phyloP scores from a whole-genome alignment of 2,113 vertebrate species.

The Isurus oxyrinchus region DNA sequence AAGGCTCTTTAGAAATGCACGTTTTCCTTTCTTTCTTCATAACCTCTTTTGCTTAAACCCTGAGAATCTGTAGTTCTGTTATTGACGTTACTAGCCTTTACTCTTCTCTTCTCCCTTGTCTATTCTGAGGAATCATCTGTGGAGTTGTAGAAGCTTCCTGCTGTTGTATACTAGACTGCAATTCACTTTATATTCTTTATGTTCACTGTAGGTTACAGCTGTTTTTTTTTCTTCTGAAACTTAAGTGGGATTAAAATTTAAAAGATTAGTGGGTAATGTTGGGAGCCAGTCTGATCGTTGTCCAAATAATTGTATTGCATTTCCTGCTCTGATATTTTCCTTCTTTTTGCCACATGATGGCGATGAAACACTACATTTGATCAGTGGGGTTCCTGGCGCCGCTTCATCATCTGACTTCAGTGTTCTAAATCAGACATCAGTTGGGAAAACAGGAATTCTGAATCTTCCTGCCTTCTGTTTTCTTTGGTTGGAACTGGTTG shows the following conservation, averaged over 20 bases:
- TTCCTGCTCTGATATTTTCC: background rate
- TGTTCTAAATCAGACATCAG: background rate
- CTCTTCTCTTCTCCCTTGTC: background rate
- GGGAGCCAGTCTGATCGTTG: background rate
- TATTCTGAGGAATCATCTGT: background rate
- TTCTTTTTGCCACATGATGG: background rate
- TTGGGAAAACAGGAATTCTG: background rate
- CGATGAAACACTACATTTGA: background rate
- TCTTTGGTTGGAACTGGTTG: background rate
- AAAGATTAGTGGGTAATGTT: background rate
- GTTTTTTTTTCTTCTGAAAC: background rate
- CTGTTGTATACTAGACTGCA: background rate
- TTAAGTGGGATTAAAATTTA: background rate
- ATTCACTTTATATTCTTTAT: background rate
- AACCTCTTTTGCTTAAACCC: background rate
- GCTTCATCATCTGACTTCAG: background rate
- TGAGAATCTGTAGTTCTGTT: background rate
- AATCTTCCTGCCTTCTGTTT: background rate
- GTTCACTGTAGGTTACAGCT: background rate
- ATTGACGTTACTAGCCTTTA: no score
- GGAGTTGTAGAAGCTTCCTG: background rate
- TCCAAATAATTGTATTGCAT: background rate
- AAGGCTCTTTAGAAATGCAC: background rate
- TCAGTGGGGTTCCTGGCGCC: background rate
- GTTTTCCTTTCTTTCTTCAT: background rate